These are phyloP conservation scores for Elaeidobius kamerunicus DNA, from an alignment of 2,888 invertebrate genomes.

Conservation along the genomic window DNA sequence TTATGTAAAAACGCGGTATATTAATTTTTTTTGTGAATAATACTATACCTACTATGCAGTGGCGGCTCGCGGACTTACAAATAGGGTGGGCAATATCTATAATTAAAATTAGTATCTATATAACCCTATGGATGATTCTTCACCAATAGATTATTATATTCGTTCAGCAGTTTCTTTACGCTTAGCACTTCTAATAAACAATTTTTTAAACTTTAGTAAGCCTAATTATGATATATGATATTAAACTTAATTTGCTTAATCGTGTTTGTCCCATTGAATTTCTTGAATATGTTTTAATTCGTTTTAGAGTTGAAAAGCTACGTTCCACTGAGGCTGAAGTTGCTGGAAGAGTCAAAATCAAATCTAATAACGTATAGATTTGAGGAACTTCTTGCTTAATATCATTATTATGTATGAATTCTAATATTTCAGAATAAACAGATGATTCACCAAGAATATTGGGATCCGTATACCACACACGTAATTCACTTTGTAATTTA, in stretches of 20 bases:
- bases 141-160: no score
- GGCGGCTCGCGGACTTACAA: no score
- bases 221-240: no score
- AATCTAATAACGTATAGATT: neutral
- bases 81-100: no score
- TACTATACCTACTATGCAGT: no score
- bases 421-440: neutral
- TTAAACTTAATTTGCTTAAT: neutral
- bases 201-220: neutral
- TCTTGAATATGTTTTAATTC: neutral
- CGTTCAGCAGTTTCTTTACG: no score
- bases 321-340: neutral
- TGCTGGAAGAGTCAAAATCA: neutral
- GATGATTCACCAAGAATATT: neutral
- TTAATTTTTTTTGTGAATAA: no score
- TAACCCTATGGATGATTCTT: no score
- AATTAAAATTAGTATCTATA: no score
- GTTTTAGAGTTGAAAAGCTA: neutral
- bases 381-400: neutral
- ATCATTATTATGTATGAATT: neutral
- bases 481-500: neutral
- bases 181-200: neutral
- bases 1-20: no score
- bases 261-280: neutral
- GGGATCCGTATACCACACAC: neutral